These are phyloP conservation scores for Phrynocephalus vlangalii DNA, from an alignment of 2,797 vertebrate species.

Conservation along the genomic window DNA sequence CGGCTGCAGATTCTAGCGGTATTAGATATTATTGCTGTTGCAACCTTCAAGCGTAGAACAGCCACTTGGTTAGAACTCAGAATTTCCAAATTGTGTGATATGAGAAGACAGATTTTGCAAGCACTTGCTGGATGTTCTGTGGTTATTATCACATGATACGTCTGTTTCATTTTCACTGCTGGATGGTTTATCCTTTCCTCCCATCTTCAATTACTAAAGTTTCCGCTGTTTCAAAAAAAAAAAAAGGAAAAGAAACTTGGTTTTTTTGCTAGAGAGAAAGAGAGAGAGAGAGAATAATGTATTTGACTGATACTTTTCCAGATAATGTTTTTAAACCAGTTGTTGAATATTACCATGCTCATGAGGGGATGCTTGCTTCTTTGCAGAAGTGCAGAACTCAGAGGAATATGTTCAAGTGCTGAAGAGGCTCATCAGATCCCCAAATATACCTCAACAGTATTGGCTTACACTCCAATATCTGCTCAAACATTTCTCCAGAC, in stretches of 20 bases:
- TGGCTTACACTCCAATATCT: conserved; percentile 95
- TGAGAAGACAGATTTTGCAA: conserved; percentile 77
- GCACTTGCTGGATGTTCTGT: conserved; percentile 77
- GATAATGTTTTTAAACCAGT: conserved; percentile 25
- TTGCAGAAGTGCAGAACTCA: conserved; percentile 86
- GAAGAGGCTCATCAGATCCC: conserved; percentile 85
- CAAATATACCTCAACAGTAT: conserved; percentile 90
- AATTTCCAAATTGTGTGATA: conserved; percentile 83
- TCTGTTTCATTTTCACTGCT: conserved; percentile 73
- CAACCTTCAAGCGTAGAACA: conserved; percentile 78
- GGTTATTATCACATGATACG: conserved; percentile 76
- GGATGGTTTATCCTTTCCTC: conserved; percentile 45
- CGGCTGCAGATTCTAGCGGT: conserved; percentile 60
- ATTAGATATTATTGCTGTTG: conserved; percentile 78
- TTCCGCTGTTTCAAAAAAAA: conserved; percentile 59
- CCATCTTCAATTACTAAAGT: conserved; percentile 34
- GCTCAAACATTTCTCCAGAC: conserved; percentile 90
- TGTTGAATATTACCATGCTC: conserved; percentile 29
- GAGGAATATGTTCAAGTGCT: conserved; percentile 91
- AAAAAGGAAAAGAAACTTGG: background rate
- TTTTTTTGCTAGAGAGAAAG: conserved; percentile 24
- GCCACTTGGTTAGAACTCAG: conserved; percentile 71
- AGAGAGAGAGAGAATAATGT: conserved; percentile 32
- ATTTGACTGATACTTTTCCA: conserved; percentile 15
- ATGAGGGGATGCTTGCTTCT: conserved; percentile 55